Base-by-base conservation (phyloP, 2,888 invertebrate genomes). In the Leucophenga montana region DNA sequence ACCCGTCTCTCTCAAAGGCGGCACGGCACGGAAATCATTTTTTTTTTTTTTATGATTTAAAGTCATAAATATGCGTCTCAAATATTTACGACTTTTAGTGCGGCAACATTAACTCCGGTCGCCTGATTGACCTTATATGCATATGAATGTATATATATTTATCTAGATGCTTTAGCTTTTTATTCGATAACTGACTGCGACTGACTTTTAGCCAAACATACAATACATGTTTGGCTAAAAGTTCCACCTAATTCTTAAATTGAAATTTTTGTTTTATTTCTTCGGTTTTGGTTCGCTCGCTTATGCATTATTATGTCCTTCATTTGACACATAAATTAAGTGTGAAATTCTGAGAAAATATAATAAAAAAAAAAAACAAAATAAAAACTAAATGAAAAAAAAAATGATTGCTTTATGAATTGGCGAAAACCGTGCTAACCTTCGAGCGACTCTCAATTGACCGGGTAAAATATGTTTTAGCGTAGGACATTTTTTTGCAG, bases 1-100 rank as follows among this genome's bases (percentile, higher is more conserved):
- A 5, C 3, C 1, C 11, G 33, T 3, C 8, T 5, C 8, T 33
- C 33, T 33, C 13, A 57, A 59, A 33, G 16, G 50, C 9, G 50
- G 13, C 50, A 18, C 50, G 22, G 27, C 11, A 56, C 9, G 11
- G 27, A 1, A 56, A 50, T 11, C 16, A n/a, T 11, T 50, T 50
- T n/a, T 48, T n/a, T 13, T 48, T 48, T 66, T 79, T 80, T 82
- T 82, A 82, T 82, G 82, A 82, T 83, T 82, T 82, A 82, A 83
- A 82, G 76, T 79, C 82, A 75, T 82, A 83, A 82, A 78, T 77
- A 71, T 72, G 74, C 44, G 65, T 50, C 50, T 75, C 75, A 80
- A 80, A 78, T 77, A 83, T 83, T 82, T 83, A 82, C 79, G 82
- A 82, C 77, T 71, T 64, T 64, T 48, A 48, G 48, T 64, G 62